phyloP scores from a whole-genome alignment of 2,888 invertebrate species.

The Exocentrus adspersus region DNA sequence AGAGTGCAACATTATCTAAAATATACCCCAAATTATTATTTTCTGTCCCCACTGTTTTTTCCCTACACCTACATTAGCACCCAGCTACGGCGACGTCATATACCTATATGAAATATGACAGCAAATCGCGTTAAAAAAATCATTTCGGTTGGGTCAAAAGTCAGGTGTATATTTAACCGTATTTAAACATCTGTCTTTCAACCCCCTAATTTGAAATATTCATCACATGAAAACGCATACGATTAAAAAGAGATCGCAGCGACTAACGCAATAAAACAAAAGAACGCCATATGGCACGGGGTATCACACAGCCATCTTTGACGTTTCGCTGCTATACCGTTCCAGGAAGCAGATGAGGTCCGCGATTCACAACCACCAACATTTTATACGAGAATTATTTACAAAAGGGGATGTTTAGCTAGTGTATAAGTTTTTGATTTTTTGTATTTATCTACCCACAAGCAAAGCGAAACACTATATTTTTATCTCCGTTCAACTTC shows the following conservation, averaged over 20 bases:
- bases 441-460: too few relatives aligned
- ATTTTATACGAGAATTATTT: constrained; percentile 1
- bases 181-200: constrained; percentile 51
- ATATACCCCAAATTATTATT: neutral
- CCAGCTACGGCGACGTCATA: too few relatives aligned
- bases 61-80: too few relatives aligned
- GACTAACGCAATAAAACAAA: constrained; percentile 44
- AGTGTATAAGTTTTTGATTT: too few relatives aligned
- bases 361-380: constrained; percentile 4
- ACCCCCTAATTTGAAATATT: constrained; percentile 47
- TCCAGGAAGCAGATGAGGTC: constrained; percentile 24
- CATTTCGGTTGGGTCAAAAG: constrained; percentile 51
- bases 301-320: constrained; percentile 31
- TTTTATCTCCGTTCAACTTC: too few relatives aligned
- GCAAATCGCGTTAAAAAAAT: constrained; percentile 35
- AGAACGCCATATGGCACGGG: constrained; percentile 50
- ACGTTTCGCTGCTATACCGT: constrained; percentile 20
- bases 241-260: constrained; percentile 41
- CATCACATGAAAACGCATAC: constrained; percentile 40
- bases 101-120: neutral
- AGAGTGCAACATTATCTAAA: too few relatives aligned
- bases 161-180: constrained; percentile 54
- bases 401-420: too few relatives aligned
- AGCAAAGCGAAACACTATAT: too few relatives aligned
- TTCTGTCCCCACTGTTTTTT: neutral